Conservation (phyloP, 2,797 vertebrate genomes). For the Gallinago stenura region DNA sequence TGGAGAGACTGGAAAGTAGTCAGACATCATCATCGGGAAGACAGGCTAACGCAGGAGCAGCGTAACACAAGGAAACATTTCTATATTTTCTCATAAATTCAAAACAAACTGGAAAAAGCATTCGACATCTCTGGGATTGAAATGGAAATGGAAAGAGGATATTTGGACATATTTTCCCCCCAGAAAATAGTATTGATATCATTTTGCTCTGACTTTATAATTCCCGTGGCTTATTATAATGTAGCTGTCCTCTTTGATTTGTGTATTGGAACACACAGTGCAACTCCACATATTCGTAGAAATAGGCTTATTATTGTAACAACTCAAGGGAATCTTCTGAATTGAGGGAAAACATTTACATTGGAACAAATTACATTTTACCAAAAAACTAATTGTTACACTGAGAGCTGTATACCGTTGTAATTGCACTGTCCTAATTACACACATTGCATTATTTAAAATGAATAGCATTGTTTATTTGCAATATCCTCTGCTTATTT, state of each 20-base stretch:
- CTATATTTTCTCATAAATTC: not conserved
- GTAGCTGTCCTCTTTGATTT: constrained; percentile 69
- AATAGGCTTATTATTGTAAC: constrained; percentile 77
- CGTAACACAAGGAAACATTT: not conserved
- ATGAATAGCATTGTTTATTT: constrained; percentile 81
- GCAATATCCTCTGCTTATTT: constrained; percentile 82
- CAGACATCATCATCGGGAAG: not conserved
- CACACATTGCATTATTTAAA: constrained; percentile 79
- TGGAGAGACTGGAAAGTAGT: not conserved
- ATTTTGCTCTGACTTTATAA: constrained; percentile 50
- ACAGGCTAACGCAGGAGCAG: not conserved
- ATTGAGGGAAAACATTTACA: constrained; percentile 83
- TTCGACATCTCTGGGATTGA: constrained; percentile 26
- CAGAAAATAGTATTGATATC: constrained; percentile 54
- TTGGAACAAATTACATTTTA: constrained; percentile 83
- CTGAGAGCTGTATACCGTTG: constrained; percentile 78
- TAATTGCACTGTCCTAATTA: constrained; percentile 83
- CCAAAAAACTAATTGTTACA: constrained; percentile 82
- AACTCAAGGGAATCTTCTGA: constrained; percentile 81
- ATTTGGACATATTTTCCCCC: constrained; percentile 48
- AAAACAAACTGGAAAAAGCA: constrained; percentile 41
- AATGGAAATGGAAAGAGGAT: constrained; percentile 37
- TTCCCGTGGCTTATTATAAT: constrained; percentile 51
- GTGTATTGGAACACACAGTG: constrained; percentile 51
- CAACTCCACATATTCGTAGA: constrained; percentile 64